Base-by-base conservation (phyloP, 2,113 vertebrate species). In the Montifringilla adamsi region DNA sequence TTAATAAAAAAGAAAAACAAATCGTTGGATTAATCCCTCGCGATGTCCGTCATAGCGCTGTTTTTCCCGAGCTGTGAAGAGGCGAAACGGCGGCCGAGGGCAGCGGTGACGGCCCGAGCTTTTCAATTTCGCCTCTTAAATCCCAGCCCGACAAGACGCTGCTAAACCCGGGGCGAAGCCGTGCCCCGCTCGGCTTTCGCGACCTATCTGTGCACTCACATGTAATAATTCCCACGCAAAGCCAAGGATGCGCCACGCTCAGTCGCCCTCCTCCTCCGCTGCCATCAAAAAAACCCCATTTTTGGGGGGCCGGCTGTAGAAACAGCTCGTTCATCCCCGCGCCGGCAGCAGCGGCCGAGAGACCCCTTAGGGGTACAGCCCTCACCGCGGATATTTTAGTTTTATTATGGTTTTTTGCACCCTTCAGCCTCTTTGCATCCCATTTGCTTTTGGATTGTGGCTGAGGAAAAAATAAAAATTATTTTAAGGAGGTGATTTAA, bases 191-290 rank as follows among this genome's bases (percentile, higher is more conserved):
- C 50, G 72, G 63, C 60, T 90, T 88, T 60, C 94, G 58, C 95
- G 97, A 97, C 97, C 97, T 95, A 98, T 96, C 97, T 98, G 97
- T 96, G 93, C 97, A 94, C 83, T 89, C 95, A 96, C 72, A 94
- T 95, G 97, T 52, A 63, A 93, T 94, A 91, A 96, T 97, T 63
- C 74, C 87, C 55, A 68, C 81, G 59, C 85, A 41, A 85, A 96
- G 91, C n/a, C 87, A 52, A 86, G 84, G 93, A 59, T 76, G 87
- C 52, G n/a, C 60, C 68, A 6, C 49, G 59, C 73, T 86, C 26
- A 7, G 46, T 19, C 46, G 11, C 58, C 56, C 30, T 56, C 76
- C 56, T 56, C 60, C 58, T 56, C 37, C 5, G 7, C 13, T 50
- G 37, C 62, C 27, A 33, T 31, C 3, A 67, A 30, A 49, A 37